Conservation (phyloP, 2,888 invertebrate species). For the Hypercompe scribonia region DNA sequence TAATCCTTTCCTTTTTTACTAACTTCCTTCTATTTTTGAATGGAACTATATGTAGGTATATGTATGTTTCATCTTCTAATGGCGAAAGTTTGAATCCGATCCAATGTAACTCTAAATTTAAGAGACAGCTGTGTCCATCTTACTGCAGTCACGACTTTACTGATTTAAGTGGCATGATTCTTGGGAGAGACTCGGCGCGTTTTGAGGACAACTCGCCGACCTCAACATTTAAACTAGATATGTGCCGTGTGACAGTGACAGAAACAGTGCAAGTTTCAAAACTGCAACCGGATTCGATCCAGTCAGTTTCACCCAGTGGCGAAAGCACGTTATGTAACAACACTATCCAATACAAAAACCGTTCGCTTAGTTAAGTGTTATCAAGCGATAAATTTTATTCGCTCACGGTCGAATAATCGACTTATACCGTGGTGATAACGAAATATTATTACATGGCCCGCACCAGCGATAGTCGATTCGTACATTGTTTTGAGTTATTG, state of each 20-base stretch:
- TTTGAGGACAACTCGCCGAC: slow-evolving; percentile 44
- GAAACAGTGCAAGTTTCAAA: slow-evolving; percentile 56
- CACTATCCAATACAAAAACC: slow-evolving; percentile 59
- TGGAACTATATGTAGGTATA: neutral
- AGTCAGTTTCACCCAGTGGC: slow-evolving; percentile 53
- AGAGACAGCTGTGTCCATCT: neutral
- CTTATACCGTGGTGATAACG: slow-evolving; percentile 67
- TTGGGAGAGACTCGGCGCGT: neutral
- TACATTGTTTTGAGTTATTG: slow-evolving; percentile 52
- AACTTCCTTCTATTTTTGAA: neutral
- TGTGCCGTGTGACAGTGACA: slow-evolving; percentile 49
- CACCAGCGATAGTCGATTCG: slow-evolving; percentile 48
- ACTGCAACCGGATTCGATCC: slow-evolving; percentile 61
- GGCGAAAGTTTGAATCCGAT: neutral
- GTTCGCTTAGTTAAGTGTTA: slow-evolving; percentile 63
- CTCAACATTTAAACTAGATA: slow-evolving; percentile 57
- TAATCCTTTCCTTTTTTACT: neutral
- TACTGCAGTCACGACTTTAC: neutral
- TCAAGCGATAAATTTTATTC: slow-evolving; percentile 75
- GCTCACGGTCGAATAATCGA: slow-evolving; percentile 73
- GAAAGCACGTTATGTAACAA: slow-evolving; percentile 64
- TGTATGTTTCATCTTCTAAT: neutral
- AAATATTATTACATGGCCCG: slow-evolving; percentile 55
- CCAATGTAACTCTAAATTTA: neutral
- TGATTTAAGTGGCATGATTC: slow-evolving; percentile 13